Evolutionary conservation across 30 jellyfish, hydroid and myxozoan genomes (phyloP).

Genomic region (Catostylus mosaicus): DNA sequence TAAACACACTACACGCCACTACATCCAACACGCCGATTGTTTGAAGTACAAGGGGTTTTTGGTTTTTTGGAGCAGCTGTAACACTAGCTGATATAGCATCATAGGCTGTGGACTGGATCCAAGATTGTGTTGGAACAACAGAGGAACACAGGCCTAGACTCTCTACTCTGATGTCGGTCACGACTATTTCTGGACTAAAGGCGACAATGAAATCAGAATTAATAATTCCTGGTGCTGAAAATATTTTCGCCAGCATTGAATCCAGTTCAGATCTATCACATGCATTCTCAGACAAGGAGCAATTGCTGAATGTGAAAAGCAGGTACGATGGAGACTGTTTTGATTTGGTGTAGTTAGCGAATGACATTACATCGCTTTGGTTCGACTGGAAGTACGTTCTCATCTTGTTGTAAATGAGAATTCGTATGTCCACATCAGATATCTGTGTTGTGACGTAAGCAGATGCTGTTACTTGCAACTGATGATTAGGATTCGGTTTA

Average conservation of each 20-base stretch:
- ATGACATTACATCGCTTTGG: conserved; percentile 25
- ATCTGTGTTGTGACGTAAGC: conserved; percentile 21
- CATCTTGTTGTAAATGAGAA: conserved; percentile 32
- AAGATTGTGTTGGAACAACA: conserved; percentile 9
- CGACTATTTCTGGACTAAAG: conserved; percentile 68
- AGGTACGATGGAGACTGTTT: conserved; percentile 25
- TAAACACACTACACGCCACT: conserved; percentile 40
- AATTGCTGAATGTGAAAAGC: conserved; percentile 39
- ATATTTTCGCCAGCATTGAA: conserved; percentile 28
- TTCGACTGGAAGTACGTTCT: conserved; percentile 37
- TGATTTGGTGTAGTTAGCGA: conserved; percentile 16
- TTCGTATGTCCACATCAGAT: conserved; percentile 44
- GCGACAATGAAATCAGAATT: conserved; percentile 64
- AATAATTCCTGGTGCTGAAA: conserved; percentile 41
- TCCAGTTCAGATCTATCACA: conserved; percentile 43
- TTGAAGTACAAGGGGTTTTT: conserved; percentile 48
- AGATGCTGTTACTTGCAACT: conserved; percentile 44
- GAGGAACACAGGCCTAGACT: conserved; percentile 35
- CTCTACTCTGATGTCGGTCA: conserved; percentile 11
- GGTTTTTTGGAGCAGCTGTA: conserved; percentile 34
- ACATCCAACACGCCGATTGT: conserved; percentile 16
- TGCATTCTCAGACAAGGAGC: conserved; percentile 37
- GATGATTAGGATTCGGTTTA: conserved; percentile 50
- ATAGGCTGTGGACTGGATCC: conserved; percentile 11
- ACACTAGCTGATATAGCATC: conserved; percentile 20